phyloP scores from a whole-genome alignment of 2,888 invertebrate genomes.

The Leptopilina myrica region DNA sequence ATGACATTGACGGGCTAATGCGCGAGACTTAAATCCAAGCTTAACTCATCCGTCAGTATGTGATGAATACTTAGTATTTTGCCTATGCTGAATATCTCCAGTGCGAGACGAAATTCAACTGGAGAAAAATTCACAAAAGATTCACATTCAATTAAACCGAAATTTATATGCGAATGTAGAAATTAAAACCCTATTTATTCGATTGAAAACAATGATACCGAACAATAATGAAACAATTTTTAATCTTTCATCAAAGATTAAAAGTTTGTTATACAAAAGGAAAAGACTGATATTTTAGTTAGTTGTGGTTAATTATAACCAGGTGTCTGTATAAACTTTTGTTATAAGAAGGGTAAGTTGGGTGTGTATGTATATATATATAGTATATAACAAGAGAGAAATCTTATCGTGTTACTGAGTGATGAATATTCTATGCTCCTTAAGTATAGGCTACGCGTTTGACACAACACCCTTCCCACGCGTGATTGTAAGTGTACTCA shows the following conservation, averaged over 20 bases:
- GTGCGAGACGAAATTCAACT: conserved; percentile 6
- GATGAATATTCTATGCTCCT: conserved; percentile 72
- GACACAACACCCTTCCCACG: conserved; percentile 59
- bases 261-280: too few species aligned
- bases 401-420: conserved; percentile 66
- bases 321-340: not conserved
- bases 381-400: conserved; percentile 64
- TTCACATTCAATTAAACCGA: not conserved
- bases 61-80: conserved; percentile 65
- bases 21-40: conserved; percentile 74
- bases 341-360: conserved; percentile 62
- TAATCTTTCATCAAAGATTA: too few species aligned
- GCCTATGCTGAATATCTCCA: conserved; percentile 43
- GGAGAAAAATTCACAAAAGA: conserved; percentile 1
- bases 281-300: not conserved
- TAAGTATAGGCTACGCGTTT: conserved; percentile 68
- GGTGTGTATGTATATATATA: conserved; percentile 43
- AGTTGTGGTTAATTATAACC: too few species aligned
- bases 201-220: too few species aligned
- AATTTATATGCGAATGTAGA: not conserved
- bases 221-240: too few species aligned
- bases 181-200: too few species aligned
- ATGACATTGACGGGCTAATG: conserved; percentile 74
- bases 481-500: conserved; percentile 34
- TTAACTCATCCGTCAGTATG: conserved; percentile 76